Base-by-base conservation (phyloP, 2,113 vertebrate species). In the Muscicapa adusta region DNA sequence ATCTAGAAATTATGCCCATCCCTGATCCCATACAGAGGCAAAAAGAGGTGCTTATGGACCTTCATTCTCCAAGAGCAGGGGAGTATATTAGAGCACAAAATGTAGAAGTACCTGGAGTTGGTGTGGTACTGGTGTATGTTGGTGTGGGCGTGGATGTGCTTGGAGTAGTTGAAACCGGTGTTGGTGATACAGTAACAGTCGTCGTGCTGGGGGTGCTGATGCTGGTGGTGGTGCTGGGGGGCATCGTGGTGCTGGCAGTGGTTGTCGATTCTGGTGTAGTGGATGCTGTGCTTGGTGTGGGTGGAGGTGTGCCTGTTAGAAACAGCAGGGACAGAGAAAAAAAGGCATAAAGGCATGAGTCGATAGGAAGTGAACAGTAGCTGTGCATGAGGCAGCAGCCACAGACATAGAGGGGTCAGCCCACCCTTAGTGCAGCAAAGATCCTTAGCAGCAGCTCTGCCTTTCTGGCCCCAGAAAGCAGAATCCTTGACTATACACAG, bases 301-400 rank as follows among this genome's bases (percentile, higher is more conserved):
- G 24, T 50, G 48, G 24, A 50, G 29, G 20, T 24, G 62, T 43
- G 40, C 14, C 62, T 63, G 62, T 33, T 8, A 23, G 28, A 43
- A 53, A 8, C 51, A 53, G 51, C 51, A 53, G 28, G 53, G 20
- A 45, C 29, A 65, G 62, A 71, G 48, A 53, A 40, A 53, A 12
- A 38, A 72, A 34, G 11, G 1, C 28, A 13, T 2, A 51, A 33
- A 7, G 5, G 2, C 10, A 7, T 53, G 3, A 56, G 4, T 10
- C 3, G 12, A 3, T 2, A 8, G 4, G 8, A 14, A 34, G 3
- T 60, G 5, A 63, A 17, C 4, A 22, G 12, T 61, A 51, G 3
- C 40, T 43, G 3, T 0, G 0, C 3, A 0, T 15, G 14, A n/a
- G 5, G 3, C 18, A 28, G 5, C 2, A 24, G 6, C 2, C n/a